Evolutionary conservation across 30 jellyfish, hydroid and myxozoan genomes (phyloP).

Genomic region (Phacellophora camtschatica): DNA sequence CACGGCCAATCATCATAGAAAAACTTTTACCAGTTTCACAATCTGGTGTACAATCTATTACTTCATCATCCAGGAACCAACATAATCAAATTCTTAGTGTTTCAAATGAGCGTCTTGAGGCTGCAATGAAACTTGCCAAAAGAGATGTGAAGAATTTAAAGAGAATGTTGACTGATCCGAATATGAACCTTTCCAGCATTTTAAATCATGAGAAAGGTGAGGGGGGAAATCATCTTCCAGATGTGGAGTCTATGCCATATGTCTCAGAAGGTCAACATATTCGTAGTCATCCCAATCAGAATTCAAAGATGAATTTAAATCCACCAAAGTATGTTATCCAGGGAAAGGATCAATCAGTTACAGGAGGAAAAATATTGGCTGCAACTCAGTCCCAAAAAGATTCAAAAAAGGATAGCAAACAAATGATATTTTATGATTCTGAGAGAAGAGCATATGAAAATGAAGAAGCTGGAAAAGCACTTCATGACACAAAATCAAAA

Average conservation of each 20-base stretch:
- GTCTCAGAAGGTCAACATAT: neutral
- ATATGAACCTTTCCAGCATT: neutral
- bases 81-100: neutral
- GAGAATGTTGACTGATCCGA: conserved; percentile 55
- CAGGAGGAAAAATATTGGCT: conserved; percentile 26
- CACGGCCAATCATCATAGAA: conserved; percentile 86
- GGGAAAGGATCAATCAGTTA: conserved; percentile 4
- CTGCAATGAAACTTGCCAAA: conserved; percentile 91
- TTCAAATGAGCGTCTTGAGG: conserved; percentile 82
- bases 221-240: neutral
- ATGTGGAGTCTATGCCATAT: neutral
- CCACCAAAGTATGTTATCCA: too few species aligned
- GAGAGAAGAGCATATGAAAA: neutral
- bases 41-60: neutral
- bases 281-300: neutral
- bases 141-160: conserved; percentile 74
- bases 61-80: too few species aligned
- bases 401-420: neutral
- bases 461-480: neutral
- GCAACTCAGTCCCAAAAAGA: neutral
- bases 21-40: conserved; percentile 43
- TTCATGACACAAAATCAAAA: neutral
- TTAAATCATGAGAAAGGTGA: neutral
- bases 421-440: conserved; percentile 19
- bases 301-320: too few species aligned